Percentiles rank a stretch among this genome's conserved stretches.
phyloP scores from a whole-genome alignment of 2,113 vertebrate species.

The Oryzias melastigma region DNA sequence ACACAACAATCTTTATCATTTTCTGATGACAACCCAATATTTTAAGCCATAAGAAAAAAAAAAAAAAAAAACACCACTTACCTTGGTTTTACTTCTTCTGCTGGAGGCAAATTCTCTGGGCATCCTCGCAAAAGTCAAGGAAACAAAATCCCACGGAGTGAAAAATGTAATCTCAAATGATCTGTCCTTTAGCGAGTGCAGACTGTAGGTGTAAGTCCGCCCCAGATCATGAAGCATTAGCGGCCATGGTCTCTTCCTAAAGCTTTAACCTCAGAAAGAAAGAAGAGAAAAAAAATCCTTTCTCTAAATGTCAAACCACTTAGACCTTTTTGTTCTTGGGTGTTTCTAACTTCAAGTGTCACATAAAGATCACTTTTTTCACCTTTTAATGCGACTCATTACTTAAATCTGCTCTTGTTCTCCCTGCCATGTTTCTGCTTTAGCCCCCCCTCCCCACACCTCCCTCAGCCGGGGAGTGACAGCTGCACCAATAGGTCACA shows the following conservation, averaged over 20 bases:
- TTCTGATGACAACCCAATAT: no score
- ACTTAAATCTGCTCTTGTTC: slow-evolving; percentile 25
- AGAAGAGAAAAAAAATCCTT: slow-evolving; percentile 1
- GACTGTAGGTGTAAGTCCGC: slow-evolving; percentile 69
- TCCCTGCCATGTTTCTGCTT: slow-evolving; percentile 11
- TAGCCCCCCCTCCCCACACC: slow-evolving; percentile 20
- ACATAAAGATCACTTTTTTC: slow-evolving; percentile 9
- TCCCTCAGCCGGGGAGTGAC: slow-evolving; percentile 60
- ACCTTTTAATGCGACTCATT: slow-evolving; percentile 12
- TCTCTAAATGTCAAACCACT: slow-evolving; percentile 44
- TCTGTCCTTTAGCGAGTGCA: slow-evolving; percentile 51
- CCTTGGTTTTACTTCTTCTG: slow-evolving; percentile 40
- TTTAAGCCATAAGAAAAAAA: background rate
- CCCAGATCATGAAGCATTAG: slow-evolving; percentile 74
- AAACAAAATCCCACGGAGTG: slow-evolving; percentile 59
- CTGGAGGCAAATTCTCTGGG: slow-evolving; percentile 49
- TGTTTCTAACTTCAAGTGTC: background rate
- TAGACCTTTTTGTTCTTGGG: slow-evolving; percentile 7
- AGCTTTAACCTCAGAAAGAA: slow-evolving; percentile 28
- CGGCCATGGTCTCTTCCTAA: slow-evolving; percentile 46
- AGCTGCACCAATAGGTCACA: slow-evolving; percentile 75
- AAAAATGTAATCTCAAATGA: slow-evolving; percentile 59
- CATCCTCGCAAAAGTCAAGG: slow-evolving; percentile 58
- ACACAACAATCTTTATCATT: no score
- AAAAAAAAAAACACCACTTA: slow-evolving; percentile 38